phyloP scores from a whole-genome alignment of 2,888 invertebrate genomes.

The Xestia rhomboidea region DNA sequence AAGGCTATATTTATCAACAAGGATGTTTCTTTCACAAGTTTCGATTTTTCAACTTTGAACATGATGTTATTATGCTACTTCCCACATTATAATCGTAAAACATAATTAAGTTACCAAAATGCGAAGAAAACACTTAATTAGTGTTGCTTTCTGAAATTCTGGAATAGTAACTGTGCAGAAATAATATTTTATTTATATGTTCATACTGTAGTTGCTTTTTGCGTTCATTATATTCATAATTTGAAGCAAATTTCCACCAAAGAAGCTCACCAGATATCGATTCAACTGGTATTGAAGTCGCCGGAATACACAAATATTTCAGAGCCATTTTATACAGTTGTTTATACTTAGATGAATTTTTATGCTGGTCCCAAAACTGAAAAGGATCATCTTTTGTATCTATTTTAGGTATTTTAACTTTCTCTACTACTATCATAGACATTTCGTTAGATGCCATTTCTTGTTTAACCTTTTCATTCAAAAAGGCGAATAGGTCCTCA shows the following conservation, averaged over 20 bases:
- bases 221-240: not conserved
- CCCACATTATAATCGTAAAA: not conserved
- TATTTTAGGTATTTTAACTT: constrained; percentile 8
- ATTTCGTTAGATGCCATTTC: not conserved
- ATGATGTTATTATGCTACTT: too few relatives aligned
- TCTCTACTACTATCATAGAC: not conserved
- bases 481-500: not conserved
- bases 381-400: not conserved
- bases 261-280: not conserved
- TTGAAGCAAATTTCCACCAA: not conserved
- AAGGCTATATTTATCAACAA: not conserved
- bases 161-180: constrained; percentile 25
- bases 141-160: not conserved
- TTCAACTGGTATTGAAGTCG: not conserved
- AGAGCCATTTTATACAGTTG: constrained; percentile 2
- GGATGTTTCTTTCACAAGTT: not conserved
- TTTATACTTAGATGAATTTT: not conserved
- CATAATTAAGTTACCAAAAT: not conserved
- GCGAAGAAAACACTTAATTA: not conserved
- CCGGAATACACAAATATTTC: constrained; percentile 32
- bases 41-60: not conserved
- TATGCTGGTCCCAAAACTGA: not conserved
- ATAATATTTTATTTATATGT: not conserved
- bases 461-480: not conserved
- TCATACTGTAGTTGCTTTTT: not conserved